Conservation (phyloP, 2,797 vertebrate species). For the Varecia variegata region DNA sequence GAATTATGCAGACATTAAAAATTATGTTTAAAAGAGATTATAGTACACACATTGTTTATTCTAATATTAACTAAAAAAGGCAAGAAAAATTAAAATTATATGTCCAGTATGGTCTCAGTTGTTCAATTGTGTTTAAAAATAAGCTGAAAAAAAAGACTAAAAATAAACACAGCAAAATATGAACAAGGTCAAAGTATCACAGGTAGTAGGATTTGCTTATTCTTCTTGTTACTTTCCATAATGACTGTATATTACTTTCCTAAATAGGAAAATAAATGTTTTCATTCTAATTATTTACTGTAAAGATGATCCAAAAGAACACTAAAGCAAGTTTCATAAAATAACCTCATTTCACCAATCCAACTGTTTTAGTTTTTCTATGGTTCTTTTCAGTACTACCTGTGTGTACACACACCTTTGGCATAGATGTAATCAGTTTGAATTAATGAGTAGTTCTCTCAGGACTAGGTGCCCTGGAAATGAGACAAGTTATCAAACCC, state of each 20-base stretch:
- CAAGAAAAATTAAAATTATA: slow-evolving; percentile 22
- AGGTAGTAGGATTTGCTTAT: not conserved
- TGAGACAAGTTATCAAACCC: not conserved
- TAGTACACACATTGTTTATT: not conserved
- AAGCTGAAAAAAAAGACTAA: not conserved
- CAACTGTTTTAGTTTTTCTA: not conserved
- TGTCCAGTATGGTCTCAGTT: not conserved
- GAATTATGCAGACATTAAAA: slow-evolving; percentile 11
- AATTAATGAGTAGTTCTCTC: not conserved
- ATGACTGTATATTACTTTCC: not conserved
- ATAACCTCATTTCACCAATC: not conserved
- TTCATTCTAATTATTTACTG: not conserved
- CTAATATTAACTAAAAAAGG: not conserved
- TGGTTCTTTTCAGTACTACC: not conserved
- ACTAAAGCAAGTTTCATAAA: not conserved
- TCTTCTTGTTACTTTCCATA: slow-evolving; percentile 27
- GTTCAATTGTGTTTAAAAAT: slow-evolving; percentile 1
- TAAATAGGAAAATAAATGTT: not conserved
- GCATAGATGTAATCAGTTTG: not conserved
- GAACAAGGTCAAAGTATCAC: not conserved
- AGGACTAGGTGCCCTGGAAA: not conserved
- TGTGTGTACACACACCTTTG: not conserved
- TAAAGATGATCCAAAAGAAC: not conserved
- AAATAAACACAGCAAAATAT: slow-evolving; percentile 34
- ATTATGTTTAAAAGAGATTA: not conserved